A percentile compares a stretch with the other conserved stretches of the same genome.
Conservation (phyloP, 2,888 invertebrate genomes). For the Lasioglossum vierecki region DNA sequence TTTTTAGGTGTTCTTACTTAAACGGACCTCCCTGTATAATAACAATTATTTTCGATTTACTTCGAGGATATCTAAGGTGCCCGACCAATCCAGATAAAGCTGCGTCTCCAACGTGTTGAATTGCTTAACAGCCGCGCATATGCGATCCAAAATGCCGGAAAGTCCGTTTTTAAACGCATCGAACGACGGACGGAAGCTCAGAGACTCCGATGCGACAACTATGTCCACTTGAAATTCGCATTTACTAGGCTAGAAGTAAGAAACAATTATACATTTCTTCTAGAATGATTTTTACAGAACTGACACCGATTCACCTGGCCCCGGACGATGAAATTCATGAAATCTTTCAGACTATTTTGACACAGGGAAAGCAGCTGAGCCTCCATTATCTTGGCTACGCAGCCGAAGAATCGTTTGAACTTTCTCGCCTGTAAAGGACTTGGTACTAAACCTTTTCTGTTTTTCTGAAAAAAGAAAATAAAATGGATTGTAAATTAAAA, state of each 20-base stretch:
- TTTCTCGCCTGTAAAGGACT: conserved; percentile 88
- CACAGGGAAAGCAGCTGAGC: conserved; percentile 93
- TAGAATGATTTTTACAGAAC: neutral
- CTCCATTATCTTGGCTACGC: conserved; percentile 94
- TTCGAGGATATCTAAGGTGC: conserved; percentile 70
- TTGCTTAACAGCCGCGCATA: conserved; percentile 89
- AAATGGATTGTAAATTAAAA: neutral
- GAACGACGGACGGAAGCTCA: conserved; percentile 90
- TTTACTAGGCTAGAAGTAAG: conserved; percentile 39
- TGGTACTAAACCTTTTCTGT: conserved; percentile 89
- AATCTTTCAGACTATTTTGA: conserved; percentile 91
- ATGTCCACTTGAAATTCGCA: conserved; percentile 88
- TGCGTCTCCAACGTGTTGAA: conserved; percentile 93
- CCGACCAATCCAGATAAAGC: conserved; percentile 84
- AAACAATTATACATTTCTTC: neutral
- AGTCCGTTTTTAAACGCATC: conserved; percentile 90
- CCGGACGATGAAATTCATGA: conserved; percentile 86
- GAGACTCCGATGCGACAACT: conserved; percentile 86
- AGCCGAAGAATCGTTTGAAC: conserved; percentile 93
- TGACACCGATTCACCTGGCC: conserved; percentile 43
- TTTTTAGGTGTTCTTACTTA: no score
- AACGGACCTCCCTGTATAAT: no score
- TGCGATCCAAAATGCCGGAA: conserved; percentile 89
- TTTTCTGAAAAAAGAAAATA: conserved; percentile 84
- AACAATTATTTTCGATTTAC: conserved; percentile 51